Evolutionary conservation across 2,797 vertebrate species (phyloP), one percentile per base, ranked within the genome.

Genomic region (Oryzias dopingdopingensis): DNA sequence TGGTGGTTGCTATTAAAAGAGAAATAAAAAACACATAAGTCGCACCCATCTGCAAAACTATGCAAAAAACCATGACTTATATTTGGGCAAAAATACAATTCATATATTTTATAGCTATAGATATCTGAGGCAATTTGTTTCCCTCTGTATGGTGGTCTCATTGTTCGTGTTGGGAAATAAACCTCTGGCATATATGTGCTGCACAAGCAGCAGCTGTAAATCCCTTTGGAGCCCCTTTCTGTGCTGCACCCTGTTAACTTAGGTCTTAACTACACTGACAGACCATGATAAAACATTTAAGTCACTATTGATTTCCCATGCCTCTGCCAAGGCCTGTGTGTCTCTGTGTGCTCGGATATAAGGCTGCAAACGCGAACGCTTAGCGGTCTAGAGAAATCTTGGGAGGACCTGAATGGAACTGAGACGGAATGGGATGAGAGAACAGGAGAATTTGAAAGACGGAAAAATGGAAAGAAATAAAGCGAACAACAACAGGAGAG

Each of bases 221-320:
- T 83, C 81, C 57, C 67, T 76, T 74, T 20, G 58, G 76, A 74
- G 70, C 75, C 40, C 58, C 62, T 10, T 70, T 52, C 65, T 70
- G 63, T 70, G 68, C 76, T 74, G 72, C 74, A 65, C 61, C 78
- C 64, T 59, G 79, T 86, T 88, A 85, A 83, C 83, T 0, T 14
- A 71, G 79, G 82, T 73, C 84, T 88, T 89, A 89, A 88, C 84
- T 88, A 86, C 84, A 81, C 76, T 70, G 80, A 86, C 83, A 85
- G 73, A 70, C 82, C 79, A 79, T 79, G 83, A 87, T 88, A 89
- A 89, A 89, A 89, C 86, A 89, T 88, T 88, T 86, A 86, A 88
- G 84, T 88, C 84, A 82, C 83, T 86, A 87, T 87, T 85, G 87
- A 89, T 88, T 88, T 83, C 76, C 78, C 71, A 44, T 70, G 77